These are phyloP conservation scores for Timema cristinae DNA, from an alignment of 2,888 invertebrate genomes.

Conservation along the genomic window DNA sequence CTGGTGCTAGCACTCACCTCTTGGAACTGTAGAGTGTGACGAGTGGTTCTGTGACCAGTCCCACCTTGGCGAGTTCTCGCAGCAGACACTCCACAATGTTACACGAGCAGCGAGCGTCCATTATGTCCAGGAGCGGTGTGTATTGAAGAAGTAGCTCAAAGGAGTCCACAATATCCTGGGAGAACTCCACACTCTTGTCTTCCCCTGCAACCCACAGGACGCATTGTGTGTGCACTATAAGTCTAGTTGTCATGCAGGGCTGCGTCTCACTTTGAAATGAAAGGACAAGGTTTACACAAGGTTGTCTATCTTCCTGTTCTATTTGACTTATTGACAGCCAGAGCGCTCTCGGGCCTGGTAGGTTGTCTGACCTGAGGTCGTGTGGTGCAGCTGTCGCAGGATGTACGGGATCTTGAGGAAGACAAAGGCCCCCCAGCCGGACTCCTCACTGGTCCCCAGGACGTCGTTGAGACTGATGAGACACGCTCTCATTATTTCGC, in stretches of 20 bases:
- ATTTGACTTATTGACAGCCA: background rate
- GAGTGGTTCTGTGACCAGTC: constrained; percentile 74
- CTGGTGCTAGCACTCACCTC: constrained; percentile 43
- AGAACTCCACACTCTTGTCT: constrained; percentile 55
- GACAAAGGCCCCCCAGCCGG: constrained; percentile 91
- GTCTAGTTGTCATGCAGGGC: too few species aligned
- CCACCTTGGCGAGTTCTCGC: constrained; percentile 74
- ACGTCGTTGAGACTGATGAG: constrained; percentile 86
- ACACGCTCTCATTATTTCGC: constrained; percentile 85
- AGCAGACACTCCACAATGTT: constrained; percentile 81
- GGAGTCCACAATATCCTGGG: constrained; percentile 74
- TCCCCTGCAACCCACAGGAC: constrained; percentile 14
- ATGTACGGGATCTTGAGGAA: constrained; percentile 87
- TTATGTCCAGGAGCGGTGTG: constrained; percentile 78
- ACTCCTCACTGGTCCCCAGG: constrained; percentile 76
- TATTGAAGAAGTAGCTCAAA: constrained; percentile 82
- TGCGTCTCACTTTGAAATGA: too few species aligned
- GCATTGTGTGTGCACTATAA: too few species aligned
- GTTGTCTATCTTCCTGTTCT: background rate
- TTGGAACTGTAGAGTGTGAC: constrained; percentile 63
- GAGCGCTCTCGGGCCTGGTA: background rate
- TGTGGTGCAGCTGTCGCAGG: constrained; percentile 62
- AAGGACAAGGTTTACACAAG: too few species aligned
- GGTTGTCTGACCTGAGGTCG: constrained; percentile 49
- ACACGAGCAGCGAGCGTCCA: constrained; percentile 85